phyloP scores from a whole-genome alignment of 2,888 invertebrate species.

The Cyaniris semiargus region DNA sequence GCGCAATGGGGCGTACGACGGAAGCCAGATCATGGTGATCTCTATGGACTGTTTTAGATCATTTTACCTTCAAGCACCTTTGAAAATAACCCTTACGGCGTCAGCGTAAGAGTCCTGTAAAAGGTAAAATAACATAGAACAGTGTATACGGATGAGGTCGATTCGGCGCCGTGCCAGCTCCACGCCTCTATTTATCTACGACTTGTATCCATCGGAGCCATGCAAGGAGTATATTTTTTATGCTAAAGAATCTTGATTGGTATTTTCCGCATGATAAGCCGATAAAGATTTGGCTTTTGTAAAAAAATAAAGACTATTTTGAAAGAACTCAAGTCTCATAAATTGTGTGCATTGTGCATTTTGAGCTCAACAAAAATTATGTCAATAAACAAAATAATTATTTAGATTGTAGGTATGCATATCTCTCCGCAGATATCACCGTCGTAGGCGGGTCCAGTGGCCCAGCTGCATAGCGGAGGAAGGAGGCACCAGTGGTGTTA shows the following conservation, averaged over 20 bases:
- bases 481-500: too few relatives aligned
- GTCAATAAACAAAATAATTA: too few relatives aligned
- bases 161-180: conserved; percentile 25
- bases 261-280: neutral
- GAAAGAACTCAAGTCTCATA: too few relatives aligned
- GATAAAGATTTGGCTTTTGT: neutral
- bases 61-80: neutral
- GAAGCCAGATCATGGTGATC: conserved; percentile 22
- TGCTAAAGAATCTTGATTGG: neutral
- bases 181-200: conserved; percentile 18
- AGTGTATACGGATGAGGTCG: conserved; percentile 16
- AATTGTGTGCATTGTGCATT: too few relatives aligned
- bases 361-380: too few relatives aligned
- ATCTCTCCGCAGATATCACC: too few relatives aligned
- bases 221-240: neutral
- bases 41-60: neutral
- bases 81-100: neutral
- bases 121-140: neutral
- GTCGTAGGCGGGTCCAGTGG: too few relatives aligned
- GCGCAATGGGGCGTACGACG: conserved; percentile 19
- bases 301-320: neutral
- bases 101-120: neutral
- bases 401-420: too few relatives aligned
- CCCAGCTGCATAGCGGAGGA: too few relatives aligned
- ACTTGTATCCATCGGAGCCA: conserved; percentile 7